Percentiles rank a stretch among this genome's conserved stretches.
phyloP scores from a whole-genome alignment of 64 coral and sea anemone genomes.

The Montipora cactus region DNA sequence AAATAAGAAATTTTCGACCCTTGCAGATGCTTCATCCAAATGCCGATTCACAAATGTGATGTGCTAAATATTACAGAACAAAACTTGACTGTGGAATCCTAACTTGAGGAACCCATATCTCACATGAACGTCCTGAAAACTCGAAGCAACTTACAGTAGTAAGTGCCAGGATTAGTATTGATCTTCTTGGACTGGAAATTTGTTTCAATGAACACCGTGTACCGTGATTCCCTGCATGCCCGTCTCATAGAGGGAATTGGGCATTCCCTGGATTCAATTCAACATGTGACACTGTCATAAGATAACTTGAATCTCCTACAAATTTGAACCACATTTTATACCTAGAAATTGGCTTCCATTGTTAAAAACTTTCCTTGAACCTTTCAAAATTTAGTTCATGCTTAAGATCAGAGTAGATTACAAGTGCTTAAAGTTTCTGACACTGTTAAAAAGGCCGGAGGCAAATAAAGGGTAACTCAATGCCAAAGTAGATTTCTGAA shows the following conservation, averaged over 20 bases:
- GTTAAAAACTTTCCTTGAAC: conserved; percentile 10
- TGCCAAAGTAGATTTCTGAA: conserved; percentile 6
- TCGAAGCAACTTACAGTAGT: neutral
- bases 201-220: neutral
- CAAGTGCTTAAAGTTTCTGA: conserved; percentile 4
- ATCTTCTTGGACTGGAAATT: neutral
- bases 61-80: conserved; percentile 2
- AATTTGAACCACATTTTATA: neutral
- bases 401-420: neutral
- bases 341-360: neutral
- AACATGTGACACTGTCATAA: neutral
- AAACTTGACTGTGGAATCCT: conserved; percentile 3
- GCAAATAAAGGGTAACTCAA: conserved; percentile 3
- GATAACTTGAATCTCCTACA: neutral
- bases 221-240: conserved; percentile 5
- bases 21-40: neutral
- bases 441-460: neutral
- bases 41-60: neutral
- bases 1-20: neutral
- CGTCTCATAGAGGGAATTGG: conserved; percentile 21
- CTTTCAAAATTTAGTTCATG: neutral
- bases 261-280: conserved; percentile 20
- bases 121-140: neutral
- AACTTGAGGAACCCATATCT: conserved; percentile 7
- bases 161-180: neutral